These are phyloP conservation scores for Rhinogobius similis DNA, from an alignment of 2,113 vertebrate genomes.

Conservation along the genomic window DNA sequence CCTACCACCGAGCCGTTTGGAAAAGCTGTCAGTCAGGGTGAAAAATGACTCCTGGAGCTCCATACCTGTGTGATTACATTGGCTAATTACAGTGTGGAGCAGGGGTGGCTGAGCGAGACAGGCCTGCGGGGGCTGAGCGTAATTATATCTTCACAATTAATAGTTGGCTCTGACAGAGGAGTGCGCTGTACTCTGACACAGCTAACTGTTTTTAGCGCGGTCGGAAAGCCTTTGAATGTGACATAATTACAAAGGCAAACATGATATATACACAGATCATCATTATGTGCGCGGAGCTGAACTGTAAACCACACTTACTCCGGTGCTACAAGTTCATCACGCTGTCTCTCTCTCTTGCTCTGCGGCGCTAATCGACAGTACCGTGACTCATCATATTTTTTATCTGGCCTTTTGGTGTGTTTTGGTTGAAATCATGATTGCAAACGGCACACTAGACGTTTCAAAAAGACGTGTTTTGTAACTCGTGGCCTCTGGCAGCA, in stretches of 20 bases:
- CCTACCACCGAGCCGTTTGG: constrained; percentile 57
- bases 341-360: constrained; percentile 34
- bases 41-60: constrained; percentile 68
- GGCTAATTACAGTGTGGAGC: constrained; percentile 69
- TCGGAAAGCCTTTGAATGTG: constrained; percentile 68
- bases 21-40: constrained; percentile 55
- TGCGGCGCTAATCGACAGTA: constrained; percentile 30
- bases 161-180: constrained; percentile 59
- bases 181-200: constrained; percentile 58
- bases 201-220: constrained; percentile 51
- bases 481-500: too few species aligned
- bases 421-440: too few species aligned
- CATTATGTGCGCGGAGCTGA: constrained; percentile 57
- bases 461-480: too few species aligned
- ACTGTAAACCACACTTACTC: constrained; percentile 53
- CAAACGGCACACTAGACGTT: too few species aligned
- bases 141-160: constrained; percentile 74
- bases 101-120: constrained; percentile 57
- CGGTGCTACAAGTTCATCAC: constrained; percentile 45
- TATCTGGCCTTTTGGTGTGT: too few species aligned
- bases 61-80: constrained; percentile 72
- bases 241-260: constrained; percentile 73
- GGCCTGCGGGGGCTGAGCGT: constrained; percentile 65
- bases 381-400: constrained; percentile 4
- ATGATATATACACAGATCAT: constrained; percentile 65